phyloP scores from a whole-genome alignment of 2,113 vertebrate genomes.

The Epinephelus cyanopodus region DNA sequence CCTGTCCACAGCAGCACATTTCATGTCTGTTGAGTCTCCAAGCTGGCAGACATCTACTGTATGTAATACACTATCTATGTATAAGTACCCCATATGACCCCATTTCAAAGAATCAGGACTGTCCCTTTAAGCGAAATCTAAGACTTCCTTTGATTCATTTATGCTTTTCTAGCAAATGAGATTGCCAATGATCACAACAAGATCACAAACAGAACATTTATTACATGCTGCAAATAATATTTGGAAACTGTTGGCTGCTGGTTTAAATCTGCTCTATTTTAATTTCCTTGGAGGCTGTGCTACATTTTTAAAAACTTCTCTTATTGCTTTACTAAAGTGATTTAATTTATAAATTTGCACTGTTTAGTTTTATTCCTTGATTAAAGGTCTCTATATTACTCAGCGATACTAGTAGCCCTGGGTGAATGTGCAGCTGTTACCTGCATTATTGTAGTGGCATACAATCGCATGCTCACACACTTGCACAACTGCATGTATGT shows the following conservation, averaged over 20 bases:
- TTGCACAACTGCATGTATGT: background rate
- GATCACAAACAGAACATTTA: background rate
- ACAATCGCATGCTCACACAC: slow-evolving; percentile 1
- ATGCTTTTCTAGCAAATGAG: background rate
- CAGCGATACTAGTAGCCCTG: background rate
- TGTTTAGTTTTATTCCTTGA: background rate
- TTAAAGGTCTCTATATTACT: background rate
- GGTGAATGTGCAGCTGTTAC: background rate
- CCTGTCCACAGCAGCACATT: no score
- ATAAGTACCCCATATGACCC: no score
- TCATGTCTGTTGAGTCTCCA: no score
- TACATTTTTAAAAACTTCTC: background rate
- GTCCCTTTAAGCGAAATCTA: background rate
- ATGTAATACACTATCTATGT: no score
- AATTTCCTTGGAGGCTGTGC: slow-evolving; percentile 1
- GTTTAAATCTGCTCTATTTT: slow-evolving; percentile 1
- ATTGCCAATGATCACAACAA: background rate
- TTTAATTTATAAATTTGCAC: slow-evolving; percentile 2
- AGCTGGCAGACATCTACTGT: no score
- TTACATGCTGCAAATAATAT: background rate
- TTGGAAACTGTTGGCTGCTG: slow-evolving; percentile 2
- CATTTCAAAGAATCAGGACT: no score
- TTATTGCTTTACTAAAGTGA: background rate
- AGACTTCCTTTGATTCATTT: background rate
- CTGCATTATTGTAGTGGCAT: slow-evolving; percentile 4